Evolutionary conservation across 2,113 vertebrate species (phyloP).

Genomic region (Notarius quadriscutis): DNA sequence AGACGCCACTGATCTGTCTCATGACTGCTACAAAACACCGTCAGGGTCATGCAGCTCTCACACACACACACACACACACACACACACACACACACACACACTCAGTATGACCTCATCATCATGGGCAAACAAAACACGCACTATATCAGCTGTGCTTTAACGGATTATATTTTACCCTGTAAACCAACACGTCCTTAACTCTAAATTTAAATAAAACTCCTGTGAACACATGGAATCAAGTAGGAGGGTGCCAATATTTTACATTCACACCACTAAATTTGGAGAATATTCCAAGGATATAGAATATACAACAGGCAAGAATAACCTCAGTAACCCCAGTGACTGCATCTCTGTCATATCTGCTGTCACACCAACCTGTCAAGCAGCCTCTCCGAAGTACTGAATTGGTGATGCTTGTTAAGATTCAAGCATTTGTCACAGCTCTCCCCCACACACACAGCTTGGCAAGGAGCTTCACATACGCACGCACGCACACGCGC

Average conservation of each 20-base stretch:
- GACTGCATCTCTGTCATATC: slow-evolving; percentile 30
- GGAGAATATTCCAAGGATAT: slow-evolving; percentile 20
- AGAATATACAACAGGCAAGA: slow-evolving; percentile 14
- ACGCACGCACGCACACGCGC: not conserved
- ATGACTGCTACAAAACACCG: slow-evolving; percentile 52
- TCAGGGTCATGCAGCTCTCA: slow-evolving; percentile 25
- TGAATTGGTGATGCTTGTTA: slow-evolving; percentile 44
- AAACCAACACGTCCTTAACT: not conserved
- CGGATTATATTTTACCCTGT: not conserved
- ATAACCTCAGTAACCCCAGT: slow-evolving; percentile 24
- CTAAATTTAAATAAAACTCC: slow-evolving; percentile 9
- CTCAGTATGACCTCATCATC: slow-evolving; percentile 48
- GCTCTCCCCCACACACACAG: slow-evolving; percentile 34
- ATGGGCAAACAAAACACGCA: slow-evolving; percentile 30
- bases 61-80: slow-evolving; percentile 11
- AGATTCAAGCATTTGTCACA: slow-evolving; percentile 48
- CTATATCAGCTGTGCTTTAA: slow-evolving; percentile 28
- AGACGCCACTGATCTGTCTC: slow-evolving; percentile 45
- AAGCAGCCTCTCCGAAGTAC: slow-evolving; percentile 34
- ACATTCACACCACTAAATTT: not conserved
- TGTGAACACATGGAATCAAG: not conserved
- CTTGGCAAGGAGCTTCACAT: slow-evolving; percentile 34
- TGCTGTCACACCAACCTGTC: slow-evolving; percentile 41
- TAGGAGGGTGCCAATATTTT: slow-evolving; percentile 3
- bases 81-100: slow-evolving; percentile 3